Evolutionary conservation across 2,797 vertebrate species (phyloP).

Genomic region (Myotis pilosus): DNA sequence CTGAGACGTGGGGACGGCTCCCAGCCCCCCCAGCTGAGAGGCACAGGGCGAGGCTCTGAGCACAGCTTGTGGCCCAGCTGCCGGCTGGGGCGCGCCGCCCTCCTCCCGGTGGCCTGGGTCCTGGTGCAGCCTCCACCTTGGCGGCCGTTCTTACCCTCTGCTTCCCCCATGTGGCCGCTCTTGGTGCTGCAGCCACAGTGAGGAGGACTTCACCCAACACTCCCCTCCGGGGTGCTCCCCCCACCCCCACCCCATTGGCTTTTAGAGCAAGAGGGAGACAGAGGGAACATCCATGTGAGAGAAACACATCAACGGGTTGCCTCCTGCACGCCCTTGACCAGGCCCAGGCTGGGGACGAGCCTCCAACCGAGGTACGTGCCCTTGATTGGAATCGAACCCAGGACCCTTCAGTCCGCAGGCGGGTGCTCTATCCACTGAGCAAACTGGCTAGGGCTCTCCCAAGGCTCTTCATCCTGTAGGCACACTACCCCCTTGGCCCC

Average conservation of each 20-base stretch:
- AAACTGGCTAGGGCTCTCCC: too few relatives aligned
- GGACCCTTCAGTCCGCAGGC: too few relatives aligned
- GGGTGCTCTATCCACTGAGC: too few relatives aligned
- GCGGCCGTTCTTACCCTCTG: neutral
- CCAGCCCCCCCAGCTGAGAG: too few relatives aligned
- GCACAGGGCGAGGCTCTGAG: too few relatives aligned
- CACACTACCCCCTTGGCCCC: neutral
- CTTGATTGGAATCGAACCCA: too few relatives aligned
- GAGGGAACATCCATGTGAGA: too few relatives aligned
- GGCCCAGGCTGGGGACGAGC: too few relatives aligned
- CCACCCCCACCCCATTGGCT: neutral
- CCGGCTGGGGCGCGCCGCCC: too few relatives aligned
- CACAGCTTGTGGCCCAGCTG: neutral
- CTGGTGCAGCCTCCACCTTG: fast-evolving
- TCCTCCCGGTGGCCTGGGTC: fast-evolving
- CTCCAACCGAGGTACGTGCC: neutral
- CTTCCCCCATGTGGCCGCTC: neutral
- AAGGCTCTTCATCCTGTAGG: too few relatives aligned
- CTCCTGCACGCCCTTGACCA: neutral
- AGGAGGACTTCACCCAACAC: neutral
- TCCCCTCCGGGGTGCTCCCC: too few relatives aligned
- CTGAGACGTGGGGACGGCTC: neutral
- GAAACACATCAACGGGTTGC: too few relatives aligned
- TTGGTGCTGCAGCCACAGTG: neutral
- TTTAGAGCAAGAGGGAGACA: neutral